Percentiles rank a stretch among this genome's conserved stretches.
Conservation (phyloP, 2,113 vertebrate genomes). For the Platysternon megacephalum region DNA sequence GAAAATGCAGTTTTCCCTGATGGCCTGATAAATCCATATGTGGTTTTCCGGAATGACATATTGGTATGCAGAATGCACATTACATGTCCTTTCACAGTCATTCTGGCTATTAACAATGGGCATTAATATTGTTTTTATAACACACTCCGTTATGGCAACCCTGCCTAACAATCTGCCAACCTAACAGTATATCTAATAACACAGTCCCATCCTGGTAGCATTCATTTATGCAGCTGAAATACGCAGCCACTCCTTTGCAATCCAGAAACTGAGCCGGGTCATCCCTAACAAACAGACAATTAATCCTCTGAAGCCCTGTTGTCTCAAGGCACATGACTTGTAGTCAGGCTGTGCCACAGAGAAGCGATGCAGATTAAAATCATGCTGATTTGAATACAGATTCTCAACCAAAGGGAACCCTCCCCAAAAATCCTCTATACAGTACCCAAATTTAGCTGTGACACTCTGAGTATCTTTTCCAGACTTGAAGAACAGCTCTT, state of each 20-base stretch:
- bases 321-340: slow-evolving; percentile 14
- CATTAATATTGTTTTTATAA: rapidly evolving
- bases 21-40: neutral
- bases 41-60: slow-evolving; percentile 5
- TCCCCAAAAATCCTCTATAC: slow-evolving; percentile 69
- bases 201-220: neutral
- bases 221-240: neutral
- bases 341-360: neutral
- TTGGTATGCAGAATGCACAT: neutral
- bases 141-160: rapidly evolving
- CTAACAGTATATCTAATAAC: neutral
- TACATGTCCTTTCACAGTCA: neutral
- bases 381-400: slow-evolving; percentile 13
- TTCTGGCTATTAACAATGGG: rapidly evolving
- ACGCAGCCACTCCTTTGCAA: neutral
- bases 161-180: neutral
- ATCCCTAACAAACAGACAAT: slow-evolving; percentile 27
- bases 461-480: slow-evolving; percentile 7
- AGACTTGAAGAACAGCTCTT: slow-evolving; percentile 5
- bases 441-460: slow-evolving; percentile 15
- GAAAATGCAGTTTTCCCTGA: neutral
- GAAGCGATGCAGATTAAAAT: neutral
- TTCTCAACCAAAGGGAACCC: slow-evolving; percentile 69
- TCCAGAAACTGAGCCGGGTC: neutral
- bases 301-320: slow-evolving; percentile 13